Evolutionary conservation across 2,797 vertebrate genomes (phyloP).

Genomic region (Trichosurus vulpecula): DNA sequence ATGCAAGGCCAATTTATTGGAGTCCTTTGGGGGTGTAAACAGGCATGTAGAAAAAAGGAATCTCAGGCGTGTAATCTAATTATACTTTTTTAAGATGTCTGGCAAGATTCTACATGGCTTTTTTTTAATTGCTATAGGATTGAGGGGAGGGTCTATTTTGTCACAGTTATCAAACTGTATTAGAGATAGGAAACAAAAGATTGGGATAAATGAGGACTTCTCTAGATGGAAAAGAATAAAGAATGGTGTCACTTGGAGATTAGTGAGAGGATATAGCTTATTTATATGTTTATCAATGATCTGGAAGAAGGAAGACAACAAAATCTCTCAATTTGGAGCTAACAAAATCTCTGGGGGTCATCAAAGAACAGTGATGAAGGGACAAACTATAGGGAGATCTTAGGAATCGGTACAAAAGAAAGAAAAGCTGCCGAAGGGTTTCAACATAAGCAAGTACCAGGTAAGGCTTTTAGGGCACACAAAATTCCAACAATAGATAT

Average conservation of each 20-base stretch:
- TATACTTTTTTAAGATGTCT: background rate
- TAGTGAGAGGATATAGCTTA: background rate
- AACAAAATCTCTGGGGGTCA: conserved; percentile 30
- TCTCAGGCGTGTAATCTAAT: background rate
- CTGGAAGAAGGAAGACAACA: background rate
- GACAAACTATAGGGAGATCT: background rate
- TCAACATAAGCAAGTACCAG: conserved; percentile 28
- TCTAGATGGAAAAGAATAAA: background rate
- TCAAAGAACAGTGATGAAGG: conserved; percentile 1
- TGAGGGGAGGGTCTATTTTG: conserved; percentile 20
- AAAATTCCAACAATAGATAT: background rate
- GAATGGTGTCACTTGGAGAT: background rate
- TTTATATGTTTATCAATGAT: conserved; percentile 17
- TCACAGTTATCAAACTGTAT: background rate
- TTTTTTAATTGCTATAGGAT: conserved; percentile 43
- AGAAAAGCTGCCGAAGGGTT: background rate
- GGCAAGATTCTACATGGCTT: conserved; percentile 12
- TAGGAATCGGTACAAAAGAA: conserved; percentile 24
- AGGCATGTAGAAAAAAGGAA: background rate
- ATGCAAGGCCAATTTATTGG: background rate
- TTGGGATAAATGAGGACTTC: conserved; percentile 28
- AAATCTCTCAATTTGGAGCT: conserved; percentile 20
- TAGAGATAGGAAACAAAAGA: conserved; percentile 38
- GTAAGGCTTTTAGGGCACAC: background rate
- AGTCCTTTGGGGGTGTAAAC: background rate